Evolutionary conservation across 2,888 invertebrate species (phyloP), one percentile per base, ranked within the genome.

Genomic region (Heliconius charithonia): DNA sequence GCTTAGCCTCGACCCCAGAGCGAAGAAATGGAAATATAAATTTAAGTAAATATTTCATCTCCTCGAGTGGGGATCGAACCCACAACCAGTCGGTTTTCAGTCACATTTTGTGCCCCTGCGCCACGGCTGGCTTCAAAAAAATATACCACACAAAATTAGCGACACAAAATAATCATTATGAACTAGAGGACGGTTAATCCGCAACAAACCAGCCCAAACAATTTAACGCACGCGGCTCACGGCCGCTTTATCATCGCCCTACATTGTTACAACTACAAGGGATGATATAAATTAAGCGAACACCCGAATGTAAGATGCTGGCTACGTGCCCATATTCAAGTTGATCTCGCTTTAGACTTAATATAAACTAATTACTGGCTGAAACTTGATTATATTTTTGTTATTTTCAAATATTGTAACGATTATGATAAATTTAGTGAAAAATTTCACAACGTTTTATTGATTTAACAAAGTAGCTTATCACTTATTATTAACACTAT

Each of bases 301-400:
- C 87, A 88, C 84, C 85, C 83, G 82, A 87, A 87, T 92, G 92
- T 92, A 93, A 93, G 93, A 92, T 86, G 90, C 90, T 93, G 93
- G 93, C 92, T 90, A 87, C 88, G 86, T 87, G 81, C 80, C 80
- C 77, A 79, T 63, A 74, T 29, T 65, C 25, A 10, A 45, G 41
- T 72, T 72, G 51, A 59, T 72, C 59, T 56, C n/a, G 22, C 22
- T 32, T 71, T 29, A 72, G 56, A 32, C 32, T 29, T 32, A 56
- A 45, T 69, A 6, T 69, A 45, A 25, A 4, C 16, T 41, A 69
- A 69, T 69, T 69, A 69, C 25, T 41, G 37, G 0, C 0, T 41
- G 9, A 6, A 16, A 25, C 9, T 16, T 25, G 16, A 69, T 69
- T 69, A 69, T 69, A 25, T 13, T 69, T 63, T 27, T 27, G 13